A percentile compares a stretch with the other conserved stretches of the same genome.
Evolutionary conservation across 2,113 vertebrate genomes (phyloP).

Genomic region (Smithornis capensis): DNA sequence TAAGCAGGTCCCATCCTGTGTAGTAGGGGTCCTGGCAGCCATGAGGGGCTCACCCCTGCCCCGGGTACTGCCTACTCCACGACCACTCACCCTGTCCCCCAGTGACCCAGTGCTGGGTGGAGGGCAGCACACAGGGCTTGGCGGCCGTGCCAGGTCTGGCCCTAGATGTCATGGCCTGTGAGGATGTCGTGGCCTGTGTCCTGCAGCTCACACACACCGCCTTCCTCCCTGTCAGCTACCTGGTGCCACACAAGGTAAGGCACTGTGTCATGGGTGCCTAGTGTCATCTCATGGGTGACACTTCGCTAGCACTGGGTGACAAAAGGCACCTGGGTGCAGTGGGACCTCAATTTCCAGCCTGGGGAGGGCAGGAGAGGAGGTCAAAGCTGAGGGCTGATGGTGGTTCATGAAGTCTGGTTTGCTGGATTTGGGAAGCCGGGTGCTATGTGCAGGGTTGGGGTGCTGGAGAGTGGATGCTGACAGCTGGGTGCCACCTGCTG

Average conservation of each 20-base stretch:
- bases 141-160: constrained; percentile 81
- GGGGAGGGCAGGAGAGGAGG: not conserved
- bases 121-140: constrained; percentile 77
- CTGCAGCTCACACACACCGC: constrained; percentile 87
- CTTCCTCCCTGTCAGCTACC: constrained; percentile 87
- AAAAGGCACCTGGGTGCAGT: not conserved
- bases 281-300: not conserved
- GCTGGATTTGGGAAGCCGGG: not conserved
- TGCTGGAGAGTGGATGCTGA: not conserved
- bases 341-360: not conserved
- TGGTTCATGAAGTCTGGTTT: not conserved
- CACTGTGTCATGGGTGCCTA: not conserved
- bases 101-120: constrained; percentile 90
- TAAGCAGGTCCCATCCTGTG: constrained; percentile 26
- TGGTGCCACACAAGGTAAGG: constrained; percentile 91
- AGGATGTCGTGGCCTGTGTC: constrained; percentile 87
- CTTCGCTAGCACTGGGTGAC: not conserved
- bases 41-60: fast-evolving
- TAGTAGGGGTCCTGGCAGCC: fast-evolving
- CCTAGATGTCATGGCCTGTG: constrained; percentile 85
- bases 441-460: not conserved
- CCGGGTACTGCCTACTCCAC: not conserved
- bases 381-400: not conserved
- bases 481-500: not conserved
- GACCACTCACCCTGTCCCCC: not conserved